Conservation (phyloP, 37 sponge, comb jelly and placozoan genomes). For the Beroe ovata region DNA sequence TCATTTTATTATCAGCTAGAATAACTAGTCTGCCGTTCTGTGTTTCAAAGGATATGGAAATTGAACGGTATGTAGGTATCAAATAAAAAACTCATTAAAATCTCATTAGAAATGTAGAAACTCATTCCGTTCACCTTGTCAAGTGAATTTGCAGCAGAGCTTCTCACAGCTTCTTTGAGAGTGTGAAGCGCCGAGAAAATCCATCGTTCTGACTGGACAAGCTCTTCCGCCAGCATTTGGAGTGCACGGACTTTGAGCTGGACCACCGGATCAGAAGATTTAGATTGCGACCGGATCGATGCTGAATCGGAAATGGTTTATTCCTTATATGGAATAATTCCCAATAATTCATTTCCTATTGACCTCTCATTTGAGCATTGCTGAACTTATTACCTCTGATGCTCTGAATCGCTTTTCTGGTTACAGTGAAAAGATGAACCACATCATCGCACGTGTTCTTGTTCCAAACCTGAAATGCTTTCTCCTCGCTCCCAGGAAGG, state of each 20-base stretch:
- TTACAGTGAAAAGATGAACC: conserved; percentile 21
- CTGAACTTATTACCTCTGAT: background rate
- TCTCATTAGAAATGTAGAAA: too few species aligned
- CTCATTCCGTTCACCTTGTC: too few species aligned
- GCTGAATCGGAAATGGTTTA: too few species aligned
- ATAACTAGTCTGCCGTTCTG: too few species aligned
- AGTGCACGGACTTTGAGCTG: background rate
- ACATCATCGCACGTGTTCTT: conserved; percentile 14
- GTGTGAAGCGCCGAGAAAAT: conserved; percentile 55
- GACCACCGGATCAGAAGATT: background rate
- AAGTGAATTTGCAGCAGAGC: conserved; percentile 51
- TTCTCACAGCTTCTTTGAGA: conserved; percentile 48
- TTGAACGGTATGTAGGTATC: too few species aligned
- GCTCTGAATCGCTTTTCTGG: conserved; percentile 27
- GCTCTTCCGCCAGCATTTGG: conserved; percentile 4
- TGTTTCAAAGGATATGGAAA: too few species aligned
- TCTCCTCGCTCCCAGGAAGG: background rate
- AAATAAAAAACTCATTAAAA: too few species aligned
- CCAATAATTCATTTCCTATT: background rate
- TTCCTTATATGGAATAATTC: background rate
- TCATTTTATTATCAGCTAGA: too few species aligned
- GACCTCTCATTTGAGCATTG: background rate
- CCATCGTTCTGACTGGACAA: conserved; percentile 33
- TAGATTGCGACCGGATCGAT: too few species aligned
- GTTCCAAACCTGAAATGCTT: conserved; percentile 21